These are phyloP conservation scores for Leucophenga varia DNA, from an alignment of 1,140 invertebrate species.

Conservation along the genomic window DNA sequence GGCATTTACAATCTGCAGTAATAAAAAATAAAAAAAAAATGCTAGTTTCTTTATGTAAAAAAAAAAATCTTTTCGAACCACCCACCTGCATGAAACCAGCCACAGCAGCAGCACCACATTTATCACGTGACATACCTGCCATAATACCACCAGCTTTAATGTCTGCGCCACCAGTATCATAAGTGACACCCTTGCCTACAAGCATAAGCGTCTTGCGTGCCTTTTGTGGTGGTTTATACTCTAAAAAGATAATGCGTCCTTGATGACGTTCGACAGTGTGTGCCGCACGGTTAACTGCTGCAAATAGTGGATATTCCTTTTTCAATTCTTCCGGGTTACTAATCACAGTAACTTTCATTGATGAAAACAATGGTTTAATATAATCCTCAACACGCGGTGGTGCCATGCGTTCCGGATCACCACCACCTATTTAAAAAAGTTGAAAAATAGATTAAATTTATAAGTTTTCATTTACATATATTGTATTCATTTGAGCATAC, in stretches of 20 bases:
- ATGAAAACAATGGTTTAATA: constrained; percentile 69
- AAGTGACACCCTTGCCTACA: constrained; percentile 96
- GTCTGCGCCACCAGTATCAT: constrained; percentile 88
- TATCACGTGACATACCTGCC: constrained; percentile 96
- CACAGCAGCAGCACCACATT: constrained; percentile 92
- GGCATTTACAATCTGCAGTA: constrained; percentile 34
- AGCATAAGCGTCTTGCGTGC: constrained; percentile 78
- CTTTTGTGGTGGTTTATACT: constrained; percentile 72
- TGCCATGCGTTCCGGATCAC: constrained; percentile 93
- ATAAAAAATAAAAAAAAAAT: not conserved
- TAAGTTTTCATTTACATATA: no score
- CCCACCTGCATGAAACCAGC: constrained; percentile 84
- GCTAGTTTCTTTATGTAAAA: no score
- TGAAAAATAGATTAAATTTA: no score
- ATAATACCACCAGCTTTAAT: constrained; percentile 86
- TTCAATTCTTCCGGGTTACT: constrained; percentile 67
- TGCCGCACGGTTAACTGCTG: constrained; percentile 87
- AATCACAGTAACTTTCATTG: constrained; percentile 73
- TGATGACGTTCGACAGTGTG: constrained; percentile 73
- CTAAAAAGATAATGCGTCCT: constrained; percentile 82
- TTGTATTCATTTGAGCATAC: no score
- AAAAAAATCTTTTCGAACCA: no score
- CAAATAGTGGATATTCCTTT: constrained; percentile 86
- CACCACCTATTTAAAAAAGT: constrained; percentile 63
- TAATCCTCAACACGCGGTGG: constrained; percentile 80